Base-by-base conservation (phyloP, 1,140 invertebrate species). In the Agrilus planipennis region DNA sequence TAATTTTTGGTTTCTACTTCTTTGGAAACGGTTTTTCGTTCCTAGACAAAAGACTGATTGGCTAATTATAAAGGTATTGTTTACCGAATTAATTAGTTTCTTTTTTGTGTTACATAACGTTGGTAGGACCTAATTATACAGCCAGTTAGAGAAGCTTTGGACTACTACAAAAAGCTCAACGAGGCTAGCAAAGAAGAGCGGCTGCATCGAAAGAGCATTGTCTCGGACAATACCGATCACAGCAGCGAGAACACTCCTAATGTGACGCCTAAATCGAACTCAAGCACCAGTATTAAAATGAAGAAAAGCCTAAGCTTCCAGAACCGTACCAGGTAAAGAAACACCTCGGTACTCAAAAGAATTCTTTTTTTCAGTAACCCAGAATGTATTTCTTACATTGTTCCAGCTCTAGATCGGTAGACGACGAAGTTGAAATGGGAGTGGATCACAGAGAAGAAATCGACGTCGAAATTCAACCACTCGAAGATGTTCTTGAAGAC, bases 101-200 rank as follows among this genome's bases (percentile, higher is more conserved):
- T n/a, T n/a, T n/a, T n/a, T n/a, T n/a, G n/a, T n/a, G n/a, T n/a
- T n/a, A n/a, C n/a, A n/a, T n/a, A 30, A 35, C 20, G 17, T 44
- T 44, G 46, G 16, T 42, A 62, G 57, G 69, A 71, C 46, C 53
- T 70, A 21, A 70, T 71, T 41, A 65, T 71, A 20, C 64, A 68
- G 45, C 69, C 68, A 18, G 69, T 70, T 34, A 60, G 74, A 43
- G 67, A 72, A 35, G 76, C 77, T 2, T 59, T 81, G 42, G 75
- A 79, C 36, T 70, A 70, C 45, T 71, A 71, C 46, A 62, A 71
- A 4, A 65, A 67, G 39, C 53, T 80, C 32, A 79, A 80, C 57
- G 77, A 80, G 52, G 72, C 74, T 0, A 70, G 73, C 2, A 75
- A 74, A 49, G 72, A 75, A 45, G 71, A 75, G 47, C 64, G 70